These are phyloP conservation scores for Aegotheles bennettii DNA, from an alignment of 2,113 vertebrate species.

Conservation along the genomic window DNA sequence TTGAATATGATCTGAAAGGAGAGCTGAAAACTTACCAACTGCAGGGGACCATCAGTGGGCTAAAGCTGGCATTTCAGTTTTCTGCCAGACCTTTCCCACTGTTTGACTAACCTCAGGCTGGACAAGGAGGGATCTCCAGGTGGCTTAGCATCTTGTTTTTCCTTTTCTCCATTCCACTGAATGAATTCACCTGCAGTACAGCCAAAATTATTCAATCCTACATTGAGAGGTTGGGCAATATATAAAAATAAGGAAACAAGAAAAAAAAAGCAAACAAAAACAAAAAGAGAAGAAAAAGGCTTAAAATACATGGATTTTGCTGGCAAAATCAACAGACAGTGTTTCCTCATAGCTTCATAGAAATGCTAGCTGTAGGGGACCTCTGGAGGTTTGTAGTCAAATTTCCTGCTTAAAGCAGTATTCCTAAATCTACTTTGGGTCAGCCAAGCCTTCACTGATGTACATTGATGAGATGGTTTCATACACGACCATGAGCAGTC, in stretches of 20 bases:
- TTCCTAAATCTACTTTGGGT: neutral
- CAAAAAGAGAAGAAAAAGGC: neutral
- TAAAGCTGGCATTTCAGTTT: neutral
- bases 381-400: neutral
- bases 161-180: neutral
- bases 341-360: neutral
- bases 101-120: neutral
- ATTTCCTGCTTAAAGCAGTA: neutral
- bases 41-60: neutral
- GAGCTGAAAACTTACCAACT: neutral
- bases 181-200: neutral
- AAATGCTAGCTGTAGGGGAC: neutral
- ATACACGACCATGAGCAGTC: accelerated
- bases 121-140: neutral
- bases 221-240: neutral
- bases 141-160: neutral
- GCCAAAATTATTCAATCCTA: neutral
- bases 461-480: neutral
- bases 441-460: neutral
- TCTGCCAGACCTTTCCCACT: neutral
- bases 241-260: neutral
- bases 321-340: neutral
- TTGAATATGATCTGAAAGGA: neutral
- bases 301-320: neutral
- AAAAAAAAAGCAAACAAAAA: neutral